A percentile compares a stretch with the other conserved stretches of the same genome.
Evolutionary conservation across 2,797 vertebrate species (phyloP).

Genomic region (Danio kyathit): DNA sequence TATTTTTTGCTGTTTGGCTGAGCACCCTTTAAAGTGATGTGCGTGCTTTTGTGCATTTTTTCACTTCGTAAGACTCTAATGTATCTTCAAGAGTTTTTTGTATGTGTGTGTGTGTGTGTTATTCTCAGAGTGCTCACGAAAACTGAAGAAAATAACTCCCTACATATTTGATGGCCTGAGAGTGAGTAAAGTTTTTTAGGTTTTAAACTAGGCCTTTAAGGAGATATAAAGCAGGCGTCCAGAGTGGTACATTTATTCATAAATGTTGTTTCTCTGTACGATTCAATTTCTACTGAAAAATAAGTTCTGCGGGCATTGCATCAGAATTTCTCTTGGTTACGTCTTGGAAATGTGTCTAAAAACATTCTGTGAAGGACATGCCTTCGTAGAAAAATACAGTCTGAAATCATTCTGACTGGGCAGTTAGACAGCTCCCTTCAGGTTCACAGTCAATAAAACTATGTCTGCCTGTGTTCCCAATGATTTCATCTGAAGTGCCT

Average conservation of each 20-base stretch:
- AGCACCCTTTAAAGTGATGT: no score
- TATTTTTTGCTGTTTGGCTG: no score
- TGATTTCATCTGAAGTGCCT: neutral
- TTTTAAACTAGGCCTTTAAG: no score
- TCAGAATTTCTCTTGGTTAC: neutral
- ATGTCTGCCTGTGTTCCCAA: neutral
- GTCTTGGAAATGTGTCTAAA: constrained; percentile 1
- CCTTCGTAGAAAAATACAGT: neutral
- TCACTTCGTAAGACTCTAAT: no score
- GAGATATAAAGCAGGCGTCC: no score
- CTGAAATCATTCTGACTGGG: neutral
- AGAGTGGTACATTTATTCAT: neutral
- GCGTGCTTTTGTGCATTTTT: no score
- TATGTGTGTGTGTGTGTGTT: no score
- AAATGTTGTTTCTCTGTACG: neutral
- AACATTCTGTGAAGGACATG: neutral
- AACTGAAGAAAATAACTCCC: no score
- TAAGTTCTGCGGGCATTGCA: neutral
- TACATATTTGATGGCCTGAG: no score
- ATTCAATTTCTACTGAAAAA: neutral
- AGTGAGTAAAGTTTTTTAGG: neutral
- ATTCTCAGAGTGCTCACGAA: no score
- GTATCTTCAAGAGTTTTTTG: no score
- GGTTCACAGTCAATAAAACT: neutral
- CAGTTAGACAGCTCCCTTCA: neutral